These are phyloP conservation scores for Triplophysa dalaica DNA, from an alignment of 2,113 vertebrate species.

Conservation along the genomic window DNA sequence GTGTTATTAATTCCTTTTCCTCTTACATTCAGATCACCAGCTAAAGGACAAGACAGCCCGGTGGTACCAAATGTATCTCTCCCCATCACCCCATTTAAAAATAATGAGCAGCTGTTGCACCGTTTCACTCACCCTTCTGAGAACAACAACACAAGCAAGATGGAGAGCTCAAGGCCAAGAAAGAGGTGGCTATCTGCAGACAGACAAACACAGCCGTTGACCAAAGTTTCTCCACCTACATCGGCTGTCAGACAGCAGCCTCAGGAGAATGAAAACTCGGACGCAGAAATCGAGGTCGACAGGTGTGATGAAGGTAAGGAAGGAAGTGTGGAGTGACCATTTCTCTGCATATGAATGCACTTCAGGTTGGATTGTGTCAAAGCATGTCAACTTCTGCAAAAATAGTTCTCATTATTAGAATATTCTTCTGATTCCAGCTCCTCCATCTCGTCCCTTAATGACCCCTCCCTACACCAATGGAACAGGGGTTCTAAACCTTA, in stretches of 20 bases:
- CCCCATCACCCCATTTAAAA: constrained; percentile 11
- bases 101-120: constrained; percentile 20
- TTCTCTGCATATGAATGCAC: background rate
- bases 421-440: constrained; percentile 69
- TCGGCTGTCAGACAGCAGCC: constrained; percentile 43
- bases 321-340: background rate
- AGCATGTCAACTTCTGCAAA: too few relatives aligned
- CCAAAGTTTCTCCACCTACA: constrained; percentile 58
- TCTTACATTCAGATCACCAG: constrained; percentile 69
- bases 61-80: constrained; percentile 78
- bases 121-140: constrained; percentile 11
- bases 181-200: constrained; percentile 76
- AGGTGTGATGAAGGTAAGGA: constrained; percentile 86
- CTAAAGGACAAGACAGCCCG: constrained; percentile 82
- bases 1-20: background rate
- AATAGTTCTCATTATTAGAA: too few relatives aligned
- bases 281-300: constrained; percentile 94
- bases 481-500: constrained; percentile 81
- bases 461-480: constrained; percentile 84
- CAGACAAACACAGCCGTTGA: constrained; percentile 56
- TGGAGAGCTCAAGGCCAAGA: constrained; percentile 67
- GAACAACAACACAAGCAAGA: constrained; percentile 56
- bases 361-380: too few relatives aligned
- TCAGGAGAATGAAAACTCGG: constrained; percentile 86
- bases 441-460: constrained; percentile 80